A percentile compares a stretch with the other conserved stretches of the same genome.
Conservation (phyloP, 92 coral and sea anemone species). For the Epizoanthus illoricatus region DNA sequence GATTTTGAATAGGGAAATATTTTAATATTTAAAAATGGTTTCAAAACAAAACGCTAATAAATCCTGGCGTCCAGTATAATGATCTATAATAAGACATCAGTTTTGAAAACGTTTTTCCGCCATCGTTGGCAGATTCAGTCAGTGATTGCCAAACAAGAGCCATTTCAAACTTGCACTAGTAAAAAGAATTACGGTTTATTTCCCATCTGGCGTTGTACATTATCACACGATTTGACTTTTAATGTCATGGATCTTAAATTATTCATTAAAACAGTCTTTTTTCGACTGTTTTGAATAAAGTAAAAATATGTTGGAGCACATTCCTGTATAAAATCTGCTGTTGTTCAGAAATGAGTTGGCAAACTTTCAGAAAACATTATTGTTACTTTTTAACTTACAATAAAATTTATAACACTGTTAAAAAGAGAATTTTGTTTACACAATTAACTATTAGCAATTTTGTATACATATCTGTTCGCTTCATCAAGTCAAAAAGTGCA, state of each 20-base stretch:
- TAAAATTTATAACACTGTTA: not conserved
- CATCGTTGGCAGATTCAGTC: too few species aligned
- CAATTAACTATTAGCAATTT: slow-evolving; percentile 17
- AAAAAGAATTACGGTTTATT: too few species aligned
- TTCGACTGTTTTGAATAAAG: slow-evolving; percentile 1
- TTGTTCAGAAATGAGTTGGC: too few species aligned
- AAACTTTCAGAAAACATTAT: not conserved
- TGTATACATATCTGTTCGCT: slow-evolving; percentile 17
- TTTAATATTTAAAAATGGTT: too few species aligned
- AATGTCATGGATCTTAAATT: slow-evolving; percentile 7
- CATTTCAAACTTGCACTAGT: too few species aligned
- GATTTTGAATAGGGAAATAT: too few species aligned
- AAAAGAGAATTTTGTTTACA: not conserved
- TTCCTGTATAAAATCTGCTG: not conserved
- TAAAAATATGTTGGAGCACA: not conserved
- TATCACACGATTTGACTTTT: slow-evolving; percentile 2
- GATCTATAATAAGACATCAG: too few species aligned
- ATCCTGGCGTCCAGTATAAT: too few species aligned
- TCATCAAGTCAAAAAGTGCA: slow-evolving; percentile 10
- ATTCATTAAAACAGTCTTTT: slow-evolving; percentile 13
- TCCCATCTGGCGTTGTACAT: too few species aligned
- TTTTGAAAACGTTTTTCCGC: too few species aligned
- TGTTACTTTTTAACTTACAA: not conserved
- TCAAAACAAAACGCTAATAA: too few species aligned
- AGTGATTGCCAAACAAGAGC: too few species aligned